Conservation (phyloP, 2,888 invertebrate species). For the Zygogramma bicolorata region DNA sequence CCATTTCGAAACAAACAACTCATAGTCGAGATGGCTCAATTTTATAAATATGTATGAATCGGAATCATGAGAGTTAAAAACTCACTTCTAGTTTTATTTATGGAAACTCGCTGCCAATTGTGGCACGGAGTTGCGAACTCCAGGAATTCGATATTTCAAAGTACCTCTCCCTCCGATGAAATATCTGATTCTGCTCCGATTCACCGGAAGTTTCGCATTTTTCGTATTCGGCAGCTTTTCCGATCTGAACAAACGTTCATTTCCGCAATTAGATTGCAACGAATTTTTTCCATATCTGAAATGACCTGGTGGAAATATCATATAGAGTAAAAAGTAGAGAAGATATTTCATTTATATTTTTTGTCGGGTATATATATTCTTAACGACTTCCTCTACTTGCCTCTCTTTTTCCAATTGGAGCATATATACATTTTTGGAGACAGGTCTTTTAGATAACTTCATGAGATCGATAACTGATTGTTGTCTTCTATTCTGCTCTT, state of each 20-base stretch:
- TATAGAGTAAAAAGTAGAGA: not conserved
- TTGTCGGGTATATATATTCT: not conserved
- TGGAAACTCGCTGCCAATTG: slow-evolving; percentile 39
- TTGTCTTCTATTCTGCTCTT: too few species aligned
- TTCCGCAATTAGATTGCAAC: not conserved
- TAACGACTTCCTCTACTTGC: not conserved
- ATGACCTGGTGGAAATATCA: not conserved
- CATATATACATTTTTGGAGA: too few species aligned
- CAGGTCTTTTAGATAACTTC: too few species aligned
- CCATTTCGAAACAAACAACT: slow-evolving; percentile 41
- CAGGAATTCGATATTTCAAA: slow-evolving; percentile 30
- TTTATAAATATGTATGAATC: slow-evolving; percentile 52
- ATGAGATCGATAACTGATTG: too few species aligned
- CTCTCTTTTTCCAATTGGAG: not conserved
- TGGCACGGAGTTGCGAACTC: slow-evolving; percentile 36
- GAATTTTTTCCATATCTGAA: not conserved
- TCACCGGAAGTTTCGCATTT: not conserved
- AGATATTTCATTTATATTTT: not conserved
- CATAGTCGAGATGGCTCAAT: slow-evolving; percentile 42
- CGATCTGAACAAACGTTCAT: not conserved
- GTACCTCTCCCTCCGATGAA: not conserved
- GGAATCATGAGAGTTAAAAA: slow-evolving; percentile 44
- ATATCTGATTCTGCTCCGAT: not conserved
- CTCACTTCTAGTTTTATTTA: slow-evolving; percentile 47
- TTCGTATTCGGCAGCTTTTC: not conserved